Percentiles rank a stretch among this genome's conserved stretches.
These are phyloP conservation scores for Diadema setosum DNA, from an alignment of 35 echinoderm and acorn worm species.

Conservation along the genomic window DNA sequence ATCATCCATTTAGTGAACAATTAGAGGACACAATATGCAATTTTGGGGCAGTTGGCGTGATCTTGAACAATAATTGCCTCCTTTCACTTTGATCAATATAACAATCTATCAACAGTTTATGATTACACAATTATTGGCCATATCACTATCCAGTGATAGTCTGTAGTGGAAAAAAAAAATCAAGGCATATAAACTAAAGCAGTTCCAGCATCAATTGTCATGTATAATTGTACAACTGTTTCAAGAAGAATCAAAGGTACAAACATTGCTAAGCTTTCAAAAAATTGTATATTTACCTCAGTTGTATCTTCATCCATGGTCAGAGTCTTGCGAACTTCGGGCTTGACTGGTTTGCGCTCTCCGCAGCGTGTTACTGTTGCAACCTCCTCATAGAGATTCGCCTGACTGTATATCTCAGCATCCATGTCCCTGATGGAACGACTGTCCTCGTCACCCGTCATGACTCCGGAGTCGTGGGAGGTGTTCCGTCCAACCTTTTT, in stretches of 20 bases:
- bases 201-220: not conserved
- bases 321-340: constrained; percentile 29
- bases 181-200: no score
- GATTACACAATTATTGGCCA: no score
- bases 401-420: not conserved
- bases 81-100: no score
- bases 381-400: constrained; percentile 67
- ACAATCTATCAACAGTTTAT: no score
- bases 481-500: constrained; percentile 56
- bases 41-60: no score
- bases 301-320: constrained; percentile 58
- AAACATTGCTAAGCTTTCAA: not conserved
- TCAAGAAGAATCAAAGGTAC: not conserved
- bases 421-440: not conserved
- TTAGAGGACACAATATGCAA: no score
- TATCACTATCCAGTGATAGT: no score
- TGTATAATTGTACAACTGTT: not conserved
- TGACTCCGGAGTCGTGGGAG: constrained; percentile 75
- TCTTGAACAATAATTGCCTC: no score
- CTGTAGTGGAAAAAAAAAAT: no score
- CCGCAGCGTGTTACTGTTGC: not conserved
- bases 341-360: not conserved
- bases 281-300: constrained; percentile 56
- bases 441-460: constrained; percentile 45
- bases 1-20: no score